These are phyloP conservation scores for Steinernema khuongi DNA, from an alignment of 1,140 invertebrate species.

Conservation along the genomic window DNA sequence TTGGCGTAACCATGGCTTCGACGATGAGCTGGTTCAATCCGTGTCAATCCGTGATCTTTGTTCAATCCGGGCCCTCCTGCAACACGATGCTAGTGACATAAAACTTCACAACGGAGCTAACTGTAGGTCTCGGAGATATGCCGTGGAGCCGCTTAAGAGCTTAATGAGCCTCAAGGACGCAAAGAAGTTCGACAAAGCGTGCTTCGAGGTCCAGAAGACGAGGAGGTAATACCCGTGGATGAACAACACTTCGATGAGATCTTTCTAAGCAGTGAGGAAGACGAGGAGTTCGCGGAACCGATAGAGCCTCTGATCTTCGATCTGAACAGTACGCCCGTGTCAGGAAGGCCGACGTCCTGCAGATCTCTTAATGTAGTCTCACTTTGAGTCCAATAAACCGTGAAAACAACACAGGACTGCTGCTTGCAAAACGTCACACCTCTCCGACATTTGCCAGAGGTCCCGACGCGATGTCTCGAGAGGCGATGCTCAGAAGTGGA, in stretches of 20 bases:
- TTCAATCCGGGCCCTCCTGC: slow-evolving; percentile 53
- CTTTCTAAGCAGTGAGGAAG: no score
- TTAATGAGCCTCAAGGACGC: background rate
- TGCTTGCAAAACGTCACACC: background rate
- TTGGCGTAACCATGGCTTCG: slow-evolving; percentile 88
- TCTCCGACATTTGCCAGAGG: background rate
- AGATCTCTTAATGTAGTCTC: background rate
- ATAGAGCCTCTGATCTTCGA: no score
- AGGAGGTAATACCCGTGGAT: no score
- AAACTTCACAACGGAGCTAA: slow-evolving; percentile 40
- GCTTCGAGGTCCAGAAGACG: background rate
- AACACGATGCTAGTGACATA: background rate
- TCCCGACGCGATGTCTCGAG: background rate
- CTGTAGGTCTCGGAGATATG: slow-evolving; percentile 70
- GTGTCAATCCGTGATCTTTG: slow-evolving; percentile 72
- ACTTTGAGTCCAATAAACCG: background rate
- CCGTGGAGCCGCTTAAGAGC: background rate
- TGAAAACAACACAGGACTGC: background rate
- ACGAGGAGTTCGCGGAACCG: no score
- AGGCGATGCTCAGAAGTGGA: background rate
- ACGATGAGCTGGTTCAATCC: slow-evolving; percentile 75
- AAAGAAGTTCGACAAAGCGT: background rate
- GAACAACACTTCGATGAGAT: background rate
- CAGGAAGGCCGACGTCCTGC: background rate
- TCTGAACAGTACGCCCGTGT: slow-evolving; percentile 3